Evolutionary conservation across 2,888 invertebrate species (phyloP).

Genomic region (Chironomus riparius): DNA sequence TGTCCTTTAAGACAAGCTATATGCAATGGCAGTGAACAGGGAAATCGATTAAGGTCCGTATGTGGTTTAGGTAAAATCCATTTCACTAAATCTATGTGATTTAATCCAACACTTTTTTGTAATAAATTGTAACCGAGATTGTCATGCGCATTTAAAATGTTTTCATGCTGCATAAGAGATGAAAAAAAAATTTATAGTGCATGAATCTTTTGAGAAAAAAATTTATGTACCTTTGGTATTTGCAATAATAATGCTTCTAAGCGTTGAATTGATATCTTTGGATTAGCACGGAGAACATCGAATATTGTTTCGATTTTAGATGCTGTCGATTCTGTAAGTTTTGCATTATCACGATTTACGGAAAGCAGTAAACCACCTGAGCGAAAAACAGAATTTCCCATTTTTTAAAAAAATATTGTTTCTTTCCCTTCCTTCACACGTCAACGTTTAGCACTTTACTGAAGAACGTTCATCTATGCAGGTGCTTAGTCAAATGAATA

Average conservation of each 20-base stretch:
- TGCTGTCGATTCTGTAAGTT: conserved; percentile 49
- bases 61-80: conserved; percentile 56
- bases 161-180: conserved; percentile 48
- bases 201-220: background rate
- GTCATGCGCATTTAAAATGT: conserved; percentile 56
- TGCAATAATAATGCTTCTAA: conserved; percentile 55
- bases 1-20: conserved; percentile 64
- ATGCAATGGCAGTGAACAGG: conserved; percentile 66
- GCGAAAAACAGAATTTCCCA: conserved; percentile 23
- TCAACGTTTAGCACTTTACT: too few species aligned
- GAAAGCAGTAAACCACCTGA: conserved; percentile 6
- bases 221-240: conserved; percentile 49
- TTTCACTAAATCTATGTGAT: conserved; percentile 59
- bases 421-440: background rate
- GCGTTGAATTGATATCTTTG: conserved; percentile 54
- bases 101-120: conserved; percentile 63
- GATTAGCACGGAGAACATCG: conserved; percentile 57
- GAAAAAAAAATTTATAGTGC: conserved; percentile 1
- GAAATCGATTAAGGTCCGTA: conserved; percentile 56
- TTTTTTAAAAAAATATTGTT: background rate
- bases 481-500: too few species aligned
- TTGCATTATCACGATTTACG: conserved; percentile 20
- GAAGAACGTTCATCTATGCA: too few species aligned
- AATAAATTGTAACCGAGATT: conserved; percentile 60
- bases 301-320: conserved; percentile 54